These are phyloP conservation scores for Synanthedon tipuliformis DNA, from an alignment of 2,888 invertebrate species.

Conservation along the genomic window DNA sequence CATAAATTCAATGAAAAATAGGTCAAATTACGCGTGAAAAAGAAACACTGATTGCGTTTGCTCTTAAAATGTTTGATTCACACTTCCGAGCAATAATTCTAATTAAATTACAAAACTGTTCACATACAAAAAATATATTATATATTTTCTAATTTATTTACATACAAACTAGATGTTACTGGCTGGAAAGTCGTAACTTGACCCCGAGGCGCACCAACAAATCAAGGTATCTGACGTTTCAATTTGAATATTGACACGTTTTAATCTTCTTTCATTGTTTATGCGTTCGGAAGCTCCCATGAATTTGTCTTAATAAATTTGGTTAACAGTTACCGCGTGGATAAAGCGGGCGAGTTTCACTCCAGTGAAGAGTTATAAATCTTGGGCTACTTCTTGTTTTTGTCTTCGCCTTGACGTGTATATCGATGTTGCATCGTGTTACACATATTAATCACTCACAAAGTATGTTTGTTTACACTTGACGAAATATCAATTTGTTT, in stretches of 20 bases:
- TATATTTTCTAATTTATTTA: conserved; percentile 34
- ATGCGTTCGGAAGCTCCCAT: conserved; percentile 52
- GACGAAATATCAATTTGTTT: conserved; percentile 5
- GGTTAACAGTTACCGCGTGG: conserved; percentile 6
- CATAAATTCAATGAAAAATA: too few relatives aligned
- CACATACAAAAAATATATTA: conserved; percentile 5
- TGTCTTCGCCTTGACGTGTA: conserved; percentile 40
- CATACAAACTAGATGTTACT: conserved; percentile 16
- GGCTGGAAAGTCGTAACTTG: conserved; percentile 26
- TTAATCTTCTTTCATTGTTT: conserved; percentile 59
- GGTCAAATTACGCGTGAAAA: too few relatives aligned
- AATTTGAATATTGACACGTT: conserved; percentile 65
- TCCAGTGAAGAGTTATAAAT: conserved; percentile 49
- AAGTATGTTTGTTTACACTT: neutral
- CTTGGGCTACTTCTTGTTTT: conserved; percentile 40
- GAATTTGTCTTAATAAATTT: conserved; percentile 50
- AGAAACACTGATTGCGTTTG: too few relatives aligned
- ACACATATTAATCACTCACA: conserved; percentile 42
- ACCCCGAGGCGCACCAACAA: conserved; percentile 44
- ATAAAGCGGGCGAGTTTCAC: conserved; percentile 23
- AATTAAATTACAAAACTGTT: neutral
- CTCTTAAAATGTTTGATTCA: too few relatives aligned
- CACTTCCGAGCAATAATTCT: neutral
- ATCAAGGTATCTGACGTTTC: conserved; percentile 63
- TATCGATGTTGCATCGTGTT: conserved; percentile 44